Evolutionary conservation across 2,113 vertebrate species (phyloP).

Genomic region (Vimba vimba): DNA sequence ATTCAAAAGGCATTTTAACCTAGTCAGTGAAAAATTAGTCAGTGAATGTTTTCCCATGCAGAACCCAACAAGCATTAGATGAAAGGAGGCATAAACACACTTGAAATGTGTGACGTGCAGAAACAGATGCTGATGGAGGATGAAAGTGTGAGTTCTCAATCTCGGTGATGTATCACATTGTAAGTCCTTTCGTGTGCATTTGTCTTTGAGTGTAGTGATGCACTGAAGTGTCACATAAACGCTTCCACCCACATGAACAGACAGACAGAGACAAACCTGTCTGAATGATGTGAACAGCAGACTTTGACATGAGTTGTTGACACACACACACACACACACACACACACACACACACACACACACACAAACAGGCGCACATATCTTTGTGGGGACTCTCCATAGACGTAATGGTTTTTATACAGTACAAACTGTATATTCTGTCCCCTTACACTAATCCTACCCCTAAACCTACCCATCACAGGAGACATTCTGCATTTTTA

Average conservation of each 20-base stretch:
- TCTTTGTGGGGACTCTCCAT: no score
- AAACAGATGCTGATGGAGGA: background rate
- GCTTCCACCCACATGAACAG: background rate
- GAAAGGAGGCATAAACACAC: background rate
- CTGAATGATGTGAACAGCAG: conserved; percentile 1
- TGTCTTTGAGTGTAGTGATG: background rate
- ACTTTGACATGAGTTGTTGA: background rate
- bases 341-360: no score
- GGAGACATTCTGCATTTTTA: no score
- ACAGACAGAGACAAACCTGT: background rate
- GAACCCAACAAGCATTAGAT: background rate
- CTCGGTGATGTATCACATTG: conserved; percentile 25
- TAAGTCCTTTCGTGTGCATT: background rate
- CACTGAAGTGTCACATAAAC: conserved; percentile 22
- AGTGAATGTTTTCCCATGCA: background rate
- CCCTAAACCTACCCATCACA: no score
- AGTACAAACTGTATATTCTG: no score
- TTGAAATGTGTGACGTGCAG: background rate
- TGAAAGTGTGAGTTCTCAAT: conserved; percentile 16
- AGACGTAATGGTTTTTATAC: no score
- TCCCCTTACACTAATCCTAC: no score
- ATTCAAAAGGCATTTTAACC: no score
- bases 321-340: background rate
- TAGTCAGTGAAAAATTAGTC: background rate
- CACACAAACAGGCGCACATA: no score